Evolutionary conservation across 2,888 invertebrate species (phyloP), one percentile per base, ranked within the genome.

Genomic region (Hydriomena furcata): DNA sequence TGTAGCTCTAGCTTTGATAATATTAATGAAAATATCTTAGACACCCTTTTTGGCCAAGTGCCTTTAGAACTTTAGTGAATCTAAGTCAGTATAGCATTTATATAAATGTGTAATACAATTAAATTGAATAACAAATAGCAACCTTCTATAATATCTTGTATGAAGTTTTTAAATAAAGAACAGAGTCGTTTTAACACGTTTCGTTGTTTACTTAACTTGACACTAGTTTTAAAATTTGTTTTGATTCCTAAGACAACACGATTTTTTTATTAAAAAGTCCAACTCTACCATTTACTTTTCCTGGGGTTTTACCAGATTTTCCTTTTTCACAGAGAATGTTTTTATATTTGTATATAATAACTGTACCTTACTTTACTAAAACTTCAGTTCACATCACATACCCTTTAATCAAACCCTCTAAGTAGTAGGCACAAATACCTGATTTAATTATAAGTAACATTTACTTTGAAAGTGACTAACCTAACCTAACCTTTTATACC

Each of bases 1-100:
- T 21, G 11, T 27, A 25, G 10, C 17, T 43, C 21, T 43, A 24
- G 1, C 5, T 34, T 12, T n/a, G 5, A 17, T 13, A 34, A 7
- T 43, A 11, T 21, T 17, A 17, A 17, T 43, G 34, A 44, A n/a
- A n/a, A n/a, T n/a, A n/a, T n/a, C 21, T 35, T 27, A 27, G n/a
- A 3, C 11, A 7, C 10, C 6, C 11, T 10, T 32, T 21, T 28
- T 25, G 25, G 24, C 12, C 37, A 24, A 13, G 10, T 36, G 12
- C 24, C 12, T 34, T n/a, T 34, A 43, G 6, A 27, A 25, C 34
- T 43, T 34, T 20, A 7, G 8, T 5, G 20, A 7, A 2, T 10
- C 4, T 34, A 21, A 20, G 5, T 7, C n/a, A 31, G 11, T 3
- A 31, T 31, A 13, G 17, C 4, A 17, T 17, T 4, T 17, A 17